phyloP scores from a whole-genome alignment of 2,888 invertebrate species.

The Hedychridium roseum region DNA sequence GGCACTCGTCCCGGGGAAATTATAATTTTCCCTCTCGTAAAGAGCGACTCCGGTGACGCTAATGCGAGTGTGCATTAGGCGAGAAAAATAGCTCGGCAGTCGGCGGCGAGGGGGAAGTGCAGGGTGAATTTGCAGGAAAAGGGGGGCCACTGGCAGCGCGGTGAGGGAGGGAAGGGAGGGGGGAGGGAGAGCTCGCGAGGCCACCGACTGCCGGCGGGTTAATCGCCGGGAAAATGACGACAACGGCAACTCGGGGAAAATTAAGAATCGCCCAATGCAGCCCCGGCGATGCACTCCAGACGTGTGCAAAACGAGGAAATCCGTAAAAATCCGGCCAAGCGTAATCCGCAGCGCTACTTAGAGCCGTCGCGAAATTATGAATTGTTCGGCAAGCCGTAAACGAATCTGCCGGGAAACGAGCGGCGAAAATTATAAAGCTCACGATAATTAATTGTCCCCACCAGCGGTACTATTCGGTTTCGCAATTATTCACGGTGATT shows the following conservation, averaged over 20 bases:
- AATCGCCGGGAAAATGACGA: slow-evolving; percentile 43
- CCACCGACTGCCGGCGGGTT: slow-evolving; percentile 20
- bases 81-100: slow-evolving; percentile 41
- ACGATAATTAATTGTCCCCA: too few species aligned
- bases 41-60: slow-evolving; percentile 42
- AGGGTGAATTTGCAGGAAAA: slow-evolving; percentile 36
- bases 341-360: too few species aligned
- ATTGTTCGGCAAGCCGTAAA: too few species aligned
- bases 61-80: slow-evolving; percentile 48
- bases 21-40: slow-evolving; percentile 48
- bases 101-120: not conserved
- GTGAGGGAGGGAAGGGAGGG: not conserved
- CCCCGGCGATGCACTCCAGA: too few species aligned
- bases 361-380: too few species aligned
- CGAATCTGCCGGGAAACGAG: too few species aligned
- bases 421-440: too few species aligned
- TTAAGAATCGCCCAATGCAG: slow-evolving; percentile 31
- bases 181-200: not conserved
- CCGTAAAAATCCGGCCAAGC: too few species aligned
- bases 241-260: slow-evolving; percentile 32
- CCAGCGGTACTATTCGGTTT: too few species aligned
- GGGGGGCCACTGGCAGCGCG: slow-evolving; percentile 20
- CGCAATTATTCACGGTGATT: too few species aligned
- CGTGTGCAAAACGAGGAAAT: too few species aligned
- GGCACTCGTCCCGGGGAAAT: slow-evolving; percentile 47